Base-by-base conservation (phyloP, 2,888 invertebrate species). In the Leptothorax acervorum region DNA sequence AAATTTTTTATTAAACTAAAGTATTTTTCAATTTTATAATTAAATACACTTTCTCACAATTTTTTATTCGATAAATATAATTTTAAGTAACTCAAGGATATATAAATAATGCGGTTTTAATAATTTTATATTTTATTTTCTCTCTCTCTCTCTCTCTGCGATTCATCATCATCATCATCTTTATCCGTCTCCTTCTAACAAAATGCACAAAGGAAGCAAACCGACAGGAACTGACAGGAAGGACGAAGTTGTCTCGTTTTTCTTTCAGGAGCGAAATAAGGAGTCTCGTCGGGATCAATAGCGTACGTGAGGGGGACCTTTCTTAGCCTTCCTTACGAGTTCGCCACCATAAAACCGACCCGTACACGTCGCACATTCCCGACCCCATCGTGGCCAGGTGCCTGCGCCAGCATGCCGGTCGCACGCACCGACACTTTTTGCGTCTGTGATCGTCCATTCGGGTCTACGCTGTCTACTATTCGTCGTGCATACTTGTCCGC, bases 271-370 rank as follows among this genome's bases (percentile, higher is more conserved):
- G 42, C 28, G 53, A 83, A 70, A 82, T 82, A 82, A 86, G 85
- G 84, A 87, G 82, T 70, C 85, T 55, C 84, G 83, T 62, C 88
- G 86, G 92, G 92, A 93, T 93, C 92, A 91, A 93, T 92, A 92
- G 90, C 84, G 79, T 83, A 86, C 85, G 86, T 87, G 90, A 89
- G 89, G 86, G 85, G 87, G 35, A 35, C 35, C 89, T 91, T 91
- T 90, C 90, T 85, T 87, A 68, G 85, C 85, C 86, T 85, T 86
- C 87, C 89, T 63, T 85, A 73, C 60, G 81, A 63, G 78, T 31
- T 53, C 28, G 28, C 79, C 75, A 65, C 35, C 83, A 79, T 79
- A 79, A 71, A 79, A 48, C 78, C 78, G 70, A 78, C n/a, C 42
- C 70, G 31, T 45, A 78, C 55, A 23, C 75, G 15, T 35, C 15